Evolutionary conservation across 2,797 vertebrate genomes (phyloP).

Genomic region (Poliocrania exsul): DNA sequence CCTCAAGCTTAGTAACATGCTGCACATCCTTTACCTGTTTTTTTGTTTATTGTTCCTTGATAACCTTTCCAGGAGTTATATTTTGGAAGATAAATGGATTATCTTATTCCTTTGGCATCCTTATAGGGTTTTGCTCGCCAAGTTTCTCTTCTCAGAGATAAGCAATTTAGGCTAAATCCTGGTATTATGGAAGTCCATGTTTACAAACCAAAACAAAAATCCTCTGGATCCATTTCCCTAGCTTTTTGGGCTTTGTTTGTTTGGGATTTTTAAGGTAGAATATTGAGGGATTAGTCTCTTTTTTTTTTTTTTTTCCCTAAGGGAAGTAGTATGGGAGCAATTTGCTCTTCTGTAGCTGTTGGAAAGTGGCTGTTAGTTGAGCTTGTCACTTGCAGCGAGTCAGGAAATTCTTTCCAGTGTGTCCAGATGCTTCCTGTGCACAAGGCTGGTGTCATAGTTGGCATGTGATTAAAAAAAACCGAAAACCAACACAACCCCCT

Average conservation of each 20-base stretch:
- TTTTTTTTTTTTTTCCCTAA: background rate
- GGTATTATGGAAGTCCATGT: background rate
- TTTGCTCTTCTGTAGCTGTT: background rate
- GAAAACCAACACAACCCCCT: too few species aligned
- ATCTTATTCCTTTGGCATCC: background rate
- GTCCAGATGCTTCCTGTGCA: conserved; percentile 61
- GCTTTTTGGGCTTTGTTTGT: background rate
- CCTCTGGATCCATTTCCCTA: background rate
- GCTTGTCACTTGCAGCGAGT: background rate
- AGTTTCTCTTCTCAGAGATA: background rate
- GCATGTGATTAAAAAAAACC: background rate
- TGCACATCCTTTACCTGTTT: background rate
- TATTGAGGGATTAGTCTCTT: accelerated
- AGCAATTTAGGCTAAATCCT: background rate
- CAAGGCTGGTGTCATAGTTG: conserved; percentile 35
- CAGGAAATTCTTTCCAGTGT: conserved; percentile 52
- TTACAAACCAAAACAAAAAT: background rate
- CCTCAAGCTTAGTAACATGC: background rate
- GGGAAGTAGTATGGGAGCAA: background rate
- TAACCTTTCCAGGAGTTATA: background rate
- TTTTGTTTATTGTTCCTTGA: background rate
- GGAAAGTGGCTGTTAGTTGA: background rate
- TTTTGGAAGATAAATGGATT: background rate
- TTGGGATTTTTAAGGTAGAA: background rate
- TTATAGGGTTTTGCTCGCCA: background rate